A percentile compares a stretch with the other conserved stretches of the same genome.
These are phyloP conservation scores for Myrmecobius fasciatus DNA, from an alignment of 2,113 vertebrate genomes.

Conservation along the genomic window DNA sequence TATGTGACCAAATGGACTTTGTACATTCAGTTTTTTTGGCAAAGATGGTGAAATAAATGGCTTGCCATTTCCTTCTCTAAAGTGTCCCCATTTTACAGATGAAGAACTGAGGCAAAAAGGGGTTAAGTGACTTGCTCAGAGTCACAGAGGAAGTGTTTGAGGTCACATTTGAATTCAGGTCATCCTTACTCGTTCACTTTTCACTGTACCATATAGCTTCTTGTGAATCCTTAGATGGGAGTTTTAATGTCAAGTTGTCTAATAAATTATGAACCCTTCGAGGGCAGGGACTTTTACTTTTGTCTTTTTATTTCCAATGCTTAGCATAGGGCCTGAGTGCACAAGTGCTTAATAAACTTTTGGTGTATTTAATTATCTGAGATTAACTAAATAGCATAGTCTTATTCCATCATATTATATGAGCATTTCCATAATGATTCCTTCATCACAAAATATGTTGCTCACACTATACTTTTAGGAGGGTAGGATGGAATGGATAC, in stretches of 20 bases:
- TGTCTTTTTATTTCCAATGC: neutral
- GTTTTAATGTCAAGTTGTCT: neutral
- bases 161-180: no score
- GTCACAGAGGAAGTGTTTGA: no score
- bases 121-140: no score
- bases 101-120: no score
- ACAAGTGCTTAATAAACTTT: neutral
- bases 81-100: no score
- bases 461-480: neutral
- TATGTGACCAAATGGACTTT: no score
- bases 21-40: no score
- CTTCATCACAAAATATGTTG: neutral
- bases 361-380: neutral
- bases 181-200: neutral
- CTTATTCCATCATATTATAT: neutral
- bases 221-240: neutral
- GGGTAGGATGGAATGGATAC: neutral
- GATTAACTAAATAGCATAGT: neutral
- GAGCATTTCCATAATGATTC: neutral
- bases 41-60: no score
- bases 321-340: no score
- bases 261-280: neutral
- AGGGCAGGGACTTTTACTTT: neutral
- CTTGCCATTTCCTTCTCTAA: no score
- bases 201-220: neutral